Percentiles rank a stretch among this genome's conserved stretches.
These are phyloP conservation scores for Aphis gossypii DNA, from an alignment of 1,140 invertebrate genomes.

Conservation along the genomic window DNA sequence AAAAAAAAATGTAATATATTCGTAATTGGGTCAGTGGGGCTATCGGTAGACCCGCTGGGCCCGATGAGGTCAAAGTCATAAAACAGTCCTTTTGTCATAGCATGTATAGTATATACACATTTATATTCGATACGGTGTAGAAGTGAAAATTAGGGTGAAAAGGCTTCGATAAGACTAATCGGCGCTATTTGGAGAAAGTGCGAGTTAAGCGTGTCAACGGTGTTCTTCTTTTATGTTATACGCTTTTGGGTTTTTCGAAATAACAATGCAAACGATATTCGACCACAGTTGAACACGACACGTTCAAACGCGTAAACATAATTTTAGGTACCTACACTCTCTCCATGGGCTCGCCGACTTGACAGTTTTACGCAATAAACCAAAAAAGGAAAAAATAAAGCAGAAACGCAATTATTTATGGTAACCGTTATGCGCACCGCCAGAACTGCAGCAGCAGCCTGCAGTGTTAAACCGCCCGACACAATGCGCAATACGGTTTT, in stretches of 20 bases:
- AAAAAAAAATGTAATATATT: neutral
- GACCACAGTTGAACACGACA: neutral
- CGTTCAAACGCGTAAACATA: neutral
- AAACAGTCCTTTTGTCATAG: neutral
- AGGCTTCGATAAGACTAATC: neutral
- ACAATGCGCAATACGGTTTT: slow-evolving; percentile 4
- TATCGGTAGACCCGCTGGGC: neutral
- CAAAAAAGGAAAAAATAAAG: neutral
- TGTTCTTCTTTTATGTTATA: neutral
- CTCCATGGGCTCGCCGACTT: neutral
- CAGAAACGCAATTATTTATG: neutral
- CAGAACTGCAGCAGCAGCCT: neutral
- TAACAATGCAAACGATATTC: slow-evolving; percentile 13
- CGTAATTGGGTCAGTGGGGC: slow-evolving; percentile 10
- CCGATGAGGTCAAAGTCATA: slow-evolving; percentile 43
- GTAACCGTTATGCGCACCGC: neutral
- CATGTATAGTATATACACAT: neutral
- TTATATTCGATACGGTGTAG: neutral
- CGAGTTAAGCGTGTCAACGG: neutral
- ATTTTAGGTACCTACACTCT: neutral
- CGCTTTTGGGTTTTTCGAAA: neutral
- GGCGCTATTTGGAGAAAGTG: neutral
- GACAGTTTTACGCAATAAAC: slow-evolving; percentile 8
- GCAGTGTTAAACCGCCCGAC: neutral
- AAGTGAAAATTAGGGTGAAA: neutral